phyloP scores from a whole-genome alignment of 2,888 invertebrate genomes.

The Nemurella pictetii region DNA sequence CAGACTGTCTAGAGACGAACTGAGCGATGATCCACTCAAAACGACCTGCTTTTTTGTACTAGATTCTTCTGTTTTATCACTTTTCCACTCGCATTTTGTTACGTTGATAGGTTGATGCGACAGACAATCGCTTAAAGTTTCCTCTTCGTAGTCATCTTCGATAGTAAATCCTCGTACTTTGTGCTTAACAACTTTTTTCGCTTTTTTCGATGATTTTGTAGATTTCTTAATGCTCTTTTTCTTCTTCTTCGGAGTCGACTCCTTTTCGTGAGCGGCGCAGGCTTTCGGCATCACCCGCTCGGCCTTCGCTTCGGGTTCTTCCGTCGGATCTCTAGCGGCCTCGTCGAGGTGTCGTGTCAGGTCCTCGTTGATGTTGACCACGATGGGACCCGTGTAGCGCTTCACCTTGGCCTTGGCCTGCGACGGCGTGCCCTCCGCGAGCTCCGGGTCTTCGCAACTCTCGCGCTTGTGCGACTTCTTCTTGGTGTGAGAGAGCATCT shows the following conservation, averaged over 20 bases:
- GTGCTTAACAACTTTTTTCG: background rate
- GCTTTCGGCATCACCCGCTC: background rate
- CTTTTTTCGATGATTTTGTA: background rate
- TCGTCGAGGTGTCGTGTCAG: conserved; percentile 23
- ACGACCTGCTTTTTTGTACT: background rate
- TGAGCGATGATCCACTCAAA: background rate
- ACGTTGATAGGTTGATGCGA: background rate
- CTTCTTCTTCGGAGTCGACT: conserved; percentile 7
- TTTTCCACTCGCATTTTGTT: background rate
- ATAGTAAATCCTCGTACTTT: background rate
- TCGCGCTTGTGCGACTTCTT: conserved; percentile 9
- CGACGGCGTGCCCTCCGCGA: background rate
- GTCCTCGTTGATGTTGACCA: conserved; percentile 34
- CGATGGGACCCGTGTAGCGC: conserved; percentile 28
- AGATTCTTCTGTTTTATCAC: background rate
- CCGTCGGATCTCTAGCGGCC: background rate
- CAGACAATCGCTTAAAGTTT: background rate
- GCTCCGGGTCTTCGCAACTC: background rate
- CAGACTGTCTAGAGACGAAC: background rate
- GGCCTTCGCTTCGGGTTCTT: background rate
- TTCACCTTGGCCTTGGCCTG: background rate
- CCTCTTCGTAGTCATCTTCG: background rate
- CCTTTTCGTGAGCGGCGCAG: background rate
- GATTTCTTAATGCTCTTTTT: background rate
- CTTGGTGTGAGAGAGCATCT: conserved; percentile 45